These are phyloP conservation scores for Poicephalus gulielmi DNA, from an alignment of 2,113 vertebrate genomes.

Conservation along the genomic window DNA sequence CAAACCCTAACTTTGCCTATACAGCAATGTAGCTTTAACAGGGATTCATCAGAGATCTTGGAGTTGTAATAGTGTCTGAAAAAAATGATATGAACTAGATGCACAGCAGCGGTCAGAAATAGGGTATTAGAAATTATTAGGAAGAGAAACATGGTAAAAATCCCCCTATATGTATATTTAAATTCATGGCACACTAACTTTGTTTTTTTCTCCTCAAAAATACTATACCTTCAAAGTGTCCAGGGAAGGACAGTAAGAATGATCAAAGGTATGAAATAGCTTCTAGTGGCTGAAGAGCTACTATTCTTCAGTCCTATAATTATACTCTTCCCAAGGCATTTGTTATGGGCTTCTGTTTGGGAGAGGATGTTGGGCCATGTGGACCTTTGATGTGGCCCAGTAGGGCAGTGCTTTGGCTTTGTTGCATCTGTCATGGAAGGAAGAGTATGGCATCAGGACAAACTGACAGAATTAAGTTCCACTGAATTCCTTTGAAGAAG, in stretches of 20 bases:
- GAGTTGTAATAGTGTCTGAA: background rate
- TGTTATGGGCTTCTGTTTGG: background rate
- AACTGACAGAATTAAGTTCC: background rate
- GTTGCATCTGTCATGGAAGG: background rate
- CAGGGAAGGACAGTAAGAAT: background rate
- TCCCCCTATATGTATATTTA: background rate
- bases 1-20: background rate
- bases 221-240: background rate
- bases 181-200: background rate
- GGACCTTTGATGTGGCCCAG: slow-evolving; percentile 8
- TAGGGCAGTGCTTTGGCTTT: background rate
- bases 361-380: background rate
- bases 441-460: background rate
- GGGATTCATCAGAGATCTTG: background rate
- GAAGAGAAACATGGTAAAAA: background rate
- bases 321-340: background rate
- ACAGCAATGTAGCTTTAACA: accelerated
- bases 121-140: background rate
- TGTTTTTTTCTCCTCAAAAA: background rate
- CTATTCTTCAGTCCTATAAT: background rate
- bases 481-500: slow-evolving; percentile 14
- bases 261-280: background rate
- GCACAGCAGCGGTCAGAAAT: background rate
- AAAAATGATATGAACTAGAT: background rate
- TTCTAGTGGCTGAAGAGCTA: background rate